These are phyloP conservation scores for Lordiphosa collinella DNA, from an alignment of 1,140 invertebrate species.

Conservation along the genomic window DNA sequence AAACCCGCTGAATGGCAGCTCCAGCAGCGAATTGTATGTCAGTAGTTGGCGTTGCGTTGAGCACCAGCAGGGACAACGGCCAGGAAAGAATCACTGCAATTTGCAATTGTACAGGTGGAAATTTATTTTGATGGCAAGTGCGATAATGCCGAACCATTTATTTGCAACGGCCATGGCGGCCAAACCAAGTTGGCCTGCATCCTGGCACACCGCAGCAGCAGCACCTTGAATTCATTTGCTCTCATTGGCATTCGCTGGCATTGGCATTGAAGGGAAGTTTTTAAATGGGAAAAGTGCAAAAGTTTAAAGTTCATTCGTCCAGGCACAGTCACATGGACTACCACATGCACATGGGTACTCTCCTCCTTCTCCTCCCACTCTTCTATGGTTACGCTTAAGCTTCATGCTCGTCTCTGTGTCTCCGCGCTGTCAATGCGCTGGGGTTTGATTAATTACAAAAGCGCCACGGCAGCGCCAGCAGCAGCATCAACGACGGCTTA, in stretches of 20 bases:
- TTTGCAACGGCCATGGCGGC: constrained; percentile 40
- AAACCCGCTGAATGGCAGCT: constrained; percentile 42
- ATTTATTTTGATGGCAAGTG: constrained; percentile 74
- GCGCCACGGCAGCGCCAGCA: constrained; percentile 40
- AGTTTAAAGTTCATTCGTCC: constrained; percentile 63
- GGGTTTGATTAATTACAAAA: constrained; percentile 75
- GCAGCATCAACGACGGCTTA: constrained; percentile 27
- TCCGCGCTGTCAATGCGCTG: constrained; percentile 71
- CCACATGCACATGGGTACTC: constrained; percentile 13
- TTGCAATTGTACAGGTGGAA: constrained; percentile 75
- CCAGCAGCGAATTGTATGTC: constrained; percentile 30
- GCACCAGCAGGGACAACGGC: constrained; percentile 19
- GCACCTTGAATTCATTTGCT: constrained; percentile 36
- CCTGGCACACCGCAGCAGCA: constrained; percentile 1
- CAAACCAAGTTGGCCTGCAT: constrained; percentile 14
- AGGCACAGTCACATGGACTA: constrained; percentile 30
- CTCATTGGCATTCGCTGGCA: constrained; percentile 17
- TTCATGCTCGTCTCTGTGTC: constrained; percentile 49
- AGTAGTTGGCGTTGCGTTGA: too few relatives aligned
- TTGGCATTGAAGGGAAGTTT: constrained; percentile 37
- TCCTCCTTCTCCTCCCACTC: not conserved
- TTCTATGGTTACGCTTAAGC: constrained; percentile 10
- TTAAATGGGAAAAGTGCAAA: constrained; percentile 45
- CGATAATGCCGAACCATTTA: constrained; percentile 70
- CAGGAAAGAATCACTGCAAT: constrained; percentile 62